Conservation (phyloP, 2,113 vertebrate species). For the Pluvianellus socialis region DNA sequence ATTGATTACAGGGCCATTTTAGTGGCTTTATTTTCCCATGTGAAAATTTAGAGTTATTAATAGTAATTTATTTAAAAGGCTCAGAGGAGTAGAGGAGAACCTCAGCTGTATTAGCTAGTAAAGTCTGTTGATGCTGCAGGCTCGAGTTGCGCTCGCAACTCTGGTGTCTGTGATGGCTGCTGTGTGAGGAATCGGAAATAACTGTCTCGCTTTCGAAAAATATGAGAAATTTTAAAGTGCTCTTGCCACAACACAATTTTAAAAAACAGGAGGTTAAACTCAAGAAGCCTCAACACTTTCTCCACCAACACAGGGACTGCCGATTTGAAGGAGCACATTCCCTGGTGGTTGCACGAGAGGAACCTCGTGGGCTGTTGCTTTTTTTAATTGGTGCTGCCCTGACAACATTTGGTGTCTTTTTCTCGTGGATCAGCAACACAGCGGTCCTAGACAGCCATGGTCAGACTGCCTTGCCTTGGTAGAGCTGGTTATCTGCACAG, state of each 20-base stretch:
- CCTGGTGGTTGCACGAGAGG: not conserved
- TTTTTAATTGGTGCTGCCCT: not conserved
- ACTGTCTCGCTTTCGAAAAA: not conserved
- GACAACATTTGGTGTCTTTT: not conserved
- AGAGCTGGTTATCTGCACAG: not conserved
- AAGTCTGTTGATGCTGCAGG: not conserved
- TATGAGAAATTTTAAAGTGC: not conserved
- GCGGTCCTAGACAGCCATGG: not conserved
- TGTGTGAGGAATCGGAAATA: not conserved
- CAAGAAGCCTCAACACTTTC: not conserved
- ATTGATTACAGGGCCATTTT: not conserved
- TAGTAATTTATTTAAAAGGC: not conserved
- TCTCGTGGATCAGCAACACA: not conserved
- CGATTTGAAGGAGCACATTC: accelerated
- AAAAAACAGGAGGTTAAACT: not conserved
- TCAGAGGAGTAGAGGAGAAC: not conserved
- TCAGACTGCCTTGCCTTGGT: not conserved
- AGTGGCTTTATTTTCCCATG: not conserved
- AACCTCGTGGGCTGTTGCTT: not conserved
- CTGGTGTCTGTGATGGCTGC: not conserved
- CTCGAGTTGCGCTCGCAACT: not conserved
- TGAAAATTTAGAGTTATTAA: not conserved
- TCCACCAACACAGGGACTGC: not conserved
- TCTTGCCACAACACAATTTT: not conserved
- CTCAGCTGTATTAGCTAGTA: not conserved